Conservation (phyloP, 2,113 vertebrate genomes). For the Rhadina sibilatrix region DNA sequence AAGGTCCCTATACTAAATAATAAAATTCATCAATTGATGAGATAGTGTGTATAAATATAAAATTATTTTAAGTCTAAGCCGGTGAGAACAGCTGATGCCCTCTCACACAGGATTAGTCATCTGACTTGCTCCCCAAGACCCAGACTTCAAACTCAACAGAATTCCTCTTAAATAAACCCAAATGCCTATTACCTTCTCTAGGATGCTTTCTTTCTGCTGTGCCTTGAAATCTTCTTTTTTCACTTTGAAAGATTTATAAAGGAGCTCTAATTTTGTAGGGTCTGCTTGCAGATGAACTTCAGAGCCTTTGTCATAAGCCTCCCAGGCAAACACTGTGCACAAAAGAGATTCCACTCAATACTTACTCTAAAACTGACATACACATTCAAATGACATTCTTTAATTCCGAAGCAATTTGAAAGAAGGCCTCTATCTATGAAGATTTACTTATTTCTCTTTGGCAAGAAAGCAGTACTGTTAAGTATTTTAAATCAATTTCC, state of each 20-base stretch:
- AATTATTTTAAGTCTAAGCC: neutral
- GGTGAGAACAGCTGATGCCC: neutral
- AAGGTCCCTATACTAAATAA: neutral
- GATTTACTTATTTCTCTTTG: neutral
- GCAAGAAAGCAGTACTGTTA: neutral
- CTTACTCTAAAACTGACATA: neutral
- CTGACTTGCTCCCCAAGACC: neutral
- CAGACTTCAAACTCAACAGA: neutral
- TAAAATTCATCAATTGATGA: neutral
- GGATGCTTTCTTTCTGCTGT: constrained; percentile 90
- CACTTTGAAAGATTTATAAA: constrained; percentile 95
- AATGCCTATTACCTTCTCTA: constrained; percentile 83
- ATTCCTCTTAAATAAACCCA: neutral
- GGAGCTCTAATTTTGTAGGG: constrained; percentile 93
- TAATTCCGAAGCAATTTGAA: neutral
- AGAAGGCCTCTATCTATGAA: neutral
- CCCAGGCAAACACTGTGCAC: constrained; percentile 93
- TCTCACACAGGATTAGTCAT: neutral
- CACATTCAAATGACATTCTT: neutral
- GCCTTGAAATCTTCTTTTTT: constrained; percentile 98
- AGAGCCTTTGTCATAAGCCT: constrained; percentile 96
- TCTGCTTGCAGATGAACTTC: constrained; percentile 98
- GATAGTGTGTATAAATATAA: neutral
- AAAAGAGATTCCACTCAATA: neutral
- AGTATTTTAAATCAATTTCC: neutral